Evolutionary conservation across 2,888 invertebrate species (phyloP).

Genomic region (Harpagoxenus sublaevis): DNA sequence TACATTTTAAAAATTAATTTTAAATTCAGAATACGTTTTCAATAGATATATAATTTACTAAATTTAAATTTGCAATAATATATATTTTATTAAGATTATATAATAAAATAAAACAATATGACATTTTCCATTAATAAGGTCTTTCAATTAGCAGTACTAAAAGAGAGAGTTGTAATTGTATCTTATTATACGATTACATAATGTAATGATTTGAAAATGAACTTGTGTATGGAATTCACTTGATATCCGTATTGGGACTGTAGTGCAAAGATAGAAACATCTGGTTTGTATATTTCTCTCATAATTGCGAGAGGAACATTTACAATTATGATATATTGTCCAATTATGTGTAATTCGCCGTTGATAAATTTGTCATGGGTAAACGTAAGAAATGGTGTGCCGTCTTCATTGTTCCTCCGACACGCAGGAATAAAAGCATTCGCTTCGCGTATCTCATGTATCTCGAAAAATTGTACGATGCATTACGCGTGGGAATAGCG

Average conservation of each 20-base stretch:
- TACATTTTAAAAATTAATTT: conserved; percentile 16
- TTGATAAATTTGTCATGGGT: conserved; percentile 3
- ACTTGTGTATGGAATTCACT: not conserved
- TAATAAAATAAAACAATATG: not conserved
- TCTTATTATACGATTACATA: not conserved
- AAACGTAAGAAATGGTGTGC: conserved; percentile 9
- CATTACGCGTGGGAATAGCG: conserved; percentile 59
- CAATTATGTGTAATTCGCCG: conserved; percentile 13
- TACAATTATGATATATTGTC: conserved; percentile 13
- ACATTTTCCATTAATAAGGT: not conserved
- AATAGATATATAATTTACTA: not conserved
- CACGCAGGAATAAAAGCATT: conserved; percentile 25
- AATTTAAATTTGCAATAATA: not conserved
- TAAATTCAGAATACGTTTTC: not conserved
- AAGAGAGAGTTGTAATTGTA: not conserved
- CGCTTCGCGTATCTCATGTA: conserved; percentile 42
- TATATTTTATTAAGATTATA: not conserved
- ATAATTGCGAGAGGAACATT: not conserved
- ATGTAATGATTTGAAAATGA: conserved; percentile 23
- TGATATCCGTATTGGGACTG: not conserved
- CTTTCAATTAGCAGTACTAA: not conserved
- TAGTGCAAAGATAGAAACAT: not conserved
- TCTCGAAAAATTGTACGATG: conserved; percentile 56
- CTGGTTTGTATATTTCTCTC: not conserved
- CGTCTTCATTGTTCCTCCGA: conserved; percentile 5